Conservation (phyloP, 2,888 invertebrate species). For the Brenthis ino region DNA sequence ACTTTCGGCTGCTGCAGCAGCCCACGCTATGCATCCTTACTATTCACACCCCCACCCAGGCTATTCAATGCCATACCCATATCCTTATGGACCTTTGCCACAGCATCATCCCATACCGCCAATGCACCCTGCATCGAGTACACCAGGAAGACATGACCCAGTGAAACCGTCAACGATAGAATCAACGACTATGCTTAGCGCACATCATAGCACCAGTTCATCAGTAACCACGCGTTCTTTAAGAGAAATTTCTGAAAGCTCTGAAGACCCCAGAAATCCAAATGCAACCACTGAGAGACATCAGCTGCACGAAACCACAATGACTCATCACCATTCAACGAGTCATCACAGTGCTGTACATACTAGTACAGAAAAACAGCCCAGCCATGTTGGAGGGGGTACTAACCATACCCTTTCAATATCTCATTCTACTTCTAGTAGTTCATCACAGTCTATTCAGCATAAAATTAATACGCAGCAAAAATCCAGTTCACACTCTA, state of each 20-base stretch:
- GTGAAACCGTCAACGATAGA: conserved; percentile 82
- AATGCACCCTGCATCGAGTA: conserved; percentile 78
- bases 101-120: conserved; percentile 89
- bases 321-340: conserved; percentile 86
- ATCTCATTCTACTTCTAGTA: conserved; percentile 86
- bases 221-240: conserved; percentile 86
- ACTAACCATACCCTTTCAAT: conserved; percentile 84
- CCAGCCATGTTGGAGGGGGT: conserved; percentile 75
- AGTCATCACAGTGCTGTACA: conserved; percentile 85
- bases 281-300: conserved; percentile 81
- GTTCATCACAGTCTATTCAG: conserved; percentile 85
- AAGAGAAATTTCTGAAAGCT: conserved; percentile 83
- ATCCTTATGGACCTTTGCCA: conserved; percentile 87
- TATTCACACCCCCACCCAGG: conserved; percentile 87
- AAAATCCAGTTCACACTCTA: conserved; percentile 72
- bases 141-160: conserved; percentile 75
- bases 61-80: conserved; percentile 87
- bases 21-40: conserved; percentile 87
- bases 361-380: conserved; percentile 84
- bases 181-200: conserved; percentile 86
- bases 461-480: conserved; percentile 83
- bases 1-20: conserved; percentile 84
- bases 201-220: conserved; percentile 87
- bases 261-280: conserved; percentile 73
- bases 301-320: conserved; percentile 84